These are phyloP conservation scores for Lysiphlebus fabarum DNA, from an alignment of 1,140 invertebrate genomes.

Conservation along the genomic window DNA sequence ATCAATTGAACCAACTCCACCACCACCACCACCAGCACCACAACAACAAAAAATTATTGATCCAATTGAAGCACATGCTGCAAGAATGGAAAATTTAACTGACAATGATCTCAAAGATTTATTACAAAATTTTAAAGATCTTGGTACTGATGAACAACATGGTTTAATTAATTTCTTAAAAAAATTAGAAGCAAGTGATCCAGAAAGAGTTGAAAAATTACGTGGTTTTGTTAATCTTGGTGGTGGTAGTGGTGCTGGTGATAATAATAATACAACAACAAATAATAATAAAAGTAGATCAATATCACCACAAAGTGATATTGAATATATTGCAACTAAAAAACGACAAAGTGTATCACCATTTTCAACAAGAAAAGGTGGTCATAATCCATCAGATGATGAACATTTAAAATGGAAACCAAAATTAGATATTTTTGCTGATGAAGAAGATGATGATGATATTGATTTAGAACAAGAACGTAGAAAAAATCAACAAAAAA, in stretches of 20 bases:
- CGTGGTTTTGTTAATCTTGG: constrained; percentile 63
- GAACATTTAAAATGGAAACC: constrained; percentile 48
- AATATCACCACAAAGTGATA: constrained; percentile 33
- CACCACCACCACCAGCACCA: constrained; percentile 13
- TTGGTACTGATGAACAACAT: constrained; percentile 74
- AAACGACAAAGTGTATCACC: constrained; percentile 45
- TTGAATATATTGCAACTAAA: constrained; percentile 26
- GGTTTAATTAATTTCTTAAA: constrained; percentile 74
- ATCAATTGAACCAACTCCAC: too few relatives aligned
- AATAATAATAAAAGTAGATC: constrained; percentile 15
- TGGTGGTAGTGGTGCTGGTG: constrained; percentile 60
- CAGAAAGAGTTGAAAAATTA: constrained; percentile 68
- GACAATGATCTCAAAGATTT: constrained; percentile 72
- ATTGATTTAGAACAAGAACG: too few relatives aligned
- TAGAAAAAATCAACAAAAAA: too few relatives aligned
- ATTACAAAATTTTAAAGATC: constrained; percentile 74
- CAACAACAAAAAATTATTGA: constrained; percentile 4
- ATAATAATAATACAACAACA: constrained; percentile 47
- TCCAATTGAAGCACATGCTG: constrained; percentile 28
- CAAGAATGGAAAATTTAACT: constrained; percentile 66
- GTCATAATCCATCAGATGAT: constrained; percentile 49
- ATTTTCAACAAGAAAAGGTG: constrained; percentile 47
- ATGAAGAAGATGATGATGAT: constrained; percentile 46
- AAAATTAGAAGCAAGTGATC: constrained; percentile 70
- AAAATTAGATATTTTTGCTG: constrained; percentile 51